Percentiles rank a stretch among this genome's conserved stretches.
Evolutionary conservation across 1,140 invertebrate species (phyloP).

Genomic region (Drosophila erecta): DNA sequence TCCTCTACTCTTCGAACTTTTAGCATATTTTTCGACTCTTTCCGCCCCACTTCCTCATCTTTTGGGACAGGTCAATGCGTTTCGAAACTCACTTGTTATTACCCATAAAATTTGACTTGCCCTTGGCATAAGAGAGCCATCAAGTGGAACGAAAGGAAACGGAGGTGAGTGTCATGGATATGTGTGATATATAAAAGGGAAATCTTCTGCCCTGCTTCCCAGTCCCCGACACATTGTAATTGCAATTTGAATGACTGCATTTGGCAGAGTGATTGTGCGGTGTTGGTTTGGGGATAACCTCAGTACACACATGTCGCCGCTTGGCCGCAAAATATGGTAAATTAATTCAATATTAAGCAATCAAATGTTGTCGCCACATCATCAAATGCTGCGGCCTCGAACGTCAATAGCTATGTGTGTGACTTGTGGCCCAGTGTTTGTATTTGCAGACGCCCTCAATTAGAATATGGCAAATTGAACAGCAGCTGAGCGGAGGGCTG

Average conservation of each 20-base stretch:
- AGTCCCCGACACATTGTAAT: constrained; percentile 47
- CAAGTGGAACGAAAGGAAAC: constrained; percentile 20
- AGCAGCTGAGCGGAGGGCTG: constrained; percentile 15
- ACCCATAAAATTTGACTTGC: constrained; percentile 60
- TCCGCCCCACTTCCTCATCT: constrained; percentile 13
- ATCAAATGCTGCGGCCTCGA: constrained; percentile 68
- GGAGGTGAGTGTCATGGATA: not conserved
- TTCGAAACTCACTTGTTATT: constrained; percentile 49
- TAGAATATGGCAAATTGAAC: constrained; percentile 72
- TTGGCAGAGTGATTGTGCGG: not conserved
- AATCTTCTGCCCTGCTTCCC: constrained; percentile 34
- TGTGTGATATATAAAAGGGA: constrained; percentile 13
- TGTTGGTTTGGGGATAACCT: constrained; percentile 33
- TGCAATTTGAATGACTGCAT: constrained; percentile 63
- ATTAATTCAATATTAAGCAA: constrained; percentile 82
- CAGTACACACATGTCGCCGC: constrained; percentile 39
- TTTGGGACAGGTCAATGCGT: constrained; percentile 69
- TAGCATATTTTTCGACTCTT: constrained; percentile 16
- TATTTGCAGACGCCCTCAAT: constrained; percentile 51
- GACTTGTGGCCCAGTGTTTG: constrained; percentile 37
- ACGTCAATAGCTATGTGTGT: constrained; percentile 48
- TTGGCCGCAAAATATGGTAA: constrained; percentile 71
- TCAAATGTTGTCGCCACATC: constrained; percentile 80
- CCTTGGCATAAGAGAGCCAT: constrained; percentile 22
- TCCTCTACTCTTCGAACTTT: constrained; percentile 10